These are phyloP conservation scores for Clarias magur DNA, from an alignment of 2,113 vertebrate genomes.

Conservation along the genomic window DNA sequence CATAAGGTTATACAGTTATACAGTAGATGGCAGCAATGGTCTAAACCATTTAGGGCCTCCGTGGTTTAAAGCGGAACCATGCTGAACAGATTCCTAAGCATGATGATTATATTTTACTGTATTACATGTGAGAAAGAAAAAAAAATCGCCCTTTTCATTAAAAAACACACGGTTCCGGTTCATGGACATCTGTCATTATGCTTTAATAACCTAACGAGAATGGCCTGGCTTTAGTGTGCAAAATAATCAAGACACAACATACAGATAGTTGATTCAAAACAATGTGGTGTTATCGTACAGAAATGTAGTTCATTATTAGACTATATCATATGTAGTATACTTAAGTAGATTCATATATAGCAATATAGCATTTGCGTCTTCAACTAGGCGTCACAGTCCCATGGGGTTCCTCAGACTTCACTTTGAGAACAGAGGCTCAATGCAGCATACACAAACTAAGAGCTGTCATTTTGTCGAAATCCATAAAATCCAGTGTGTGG, in stretches of 20 bases:
- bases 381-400: not conserved
- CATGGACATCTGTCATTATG: not conserved
- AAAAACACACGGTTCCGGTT: not conserved
- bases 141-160: not conserved
- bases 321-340: not conserved
- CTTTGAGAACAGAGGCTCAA: not conserved
- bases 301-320: not conserved
- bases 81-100: not conserved
- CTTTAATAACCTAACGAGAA: not conserved
- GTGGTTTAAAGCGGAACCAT: not conserved
- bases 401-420: not conserved
- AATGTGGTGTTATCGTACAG: not conserved
- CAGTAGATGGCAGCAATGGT: constrained; percentile 41
- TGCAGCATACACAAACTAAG: not conserved
- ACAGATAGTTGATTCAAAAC: not conserved
- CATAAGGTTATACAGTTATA: not conserved
- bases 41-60: not conserved
- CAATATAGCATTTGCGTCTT: not conserved
- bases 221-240: not conserved
- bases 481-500: not conserved
- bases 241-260: not conserved
- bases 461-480: not conserved
- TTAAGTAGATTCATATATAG: not conserved
- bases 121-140: not conserved
- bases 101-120: not conserved